phyloP scores from a whole-genome alignment of 2,888 invertebrate genomes.

The Euzophera pinguis region DNA sequence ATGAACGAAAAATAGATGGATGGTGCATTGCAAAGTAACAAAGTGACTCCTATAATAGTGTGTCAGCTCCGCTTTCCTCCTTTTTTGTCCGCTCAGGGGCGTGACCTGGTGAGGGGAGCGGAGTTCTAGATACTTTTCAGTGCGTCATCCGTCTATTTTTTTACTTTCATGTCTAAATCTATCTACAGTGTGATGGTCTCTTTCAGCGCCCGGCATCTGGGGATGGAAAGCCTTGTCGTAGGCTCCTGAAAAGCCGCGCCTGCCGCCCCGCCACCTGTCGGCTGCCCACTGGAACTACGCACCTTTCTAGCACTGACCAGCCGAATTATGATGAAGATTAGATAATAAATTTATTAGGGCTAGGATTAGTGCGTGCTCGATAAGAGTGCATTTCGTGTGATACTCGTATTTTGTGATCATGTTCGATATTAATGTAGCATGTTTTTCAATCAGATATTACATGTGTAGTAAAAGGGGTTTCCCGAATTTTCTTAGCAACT shows the following conservation, averaged over 20 bases:
- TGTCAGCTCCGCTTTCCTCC: too few species aligned
- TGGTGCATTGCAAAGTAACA: too few species aligned
- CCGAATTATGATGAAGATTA: conserved; percentile 14
- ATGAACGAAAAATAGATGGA: too few species aligned
- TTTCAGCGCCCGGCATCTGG: conserved; percentile 35
- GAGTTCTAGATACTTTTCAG: too few species aligned
- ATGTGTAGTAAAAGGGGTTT: background rate
- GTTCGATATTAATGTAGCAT: background rate
- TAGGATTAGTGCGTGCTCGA: background rate
- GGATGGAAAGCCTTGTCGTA: conserved; percentile 46
- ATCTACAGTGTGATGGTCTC: background rate
- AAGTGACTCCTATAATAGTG: too few species aligned
- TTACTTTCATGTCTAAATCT: too few species aligned
- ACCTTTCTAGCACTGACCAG: conserved; percentile 16
- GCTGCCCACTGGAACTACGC: conserved; percentile 22
- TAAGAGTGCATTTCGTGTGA: background rate
- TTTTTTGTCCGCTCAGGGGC: too few species aligned
- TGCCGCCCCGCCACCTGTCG: conserved; percentile 56
- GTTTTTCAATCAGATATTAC: background rate
- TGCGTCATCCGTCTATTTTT: too few species aligned
- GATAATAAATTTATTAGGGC: background rate
- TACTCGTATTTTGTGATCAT: background rate
- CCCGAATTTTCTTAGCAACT: background rate
- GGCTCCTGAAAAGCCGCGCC: conserved; percentile 51
- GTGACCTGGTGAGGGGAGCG: too few species aligned